Evolutionary conservation across 1,140 invertebrate species (phyloP), one percentile per base, ranked within the genome.

Genomic region (Nasonia longicornis): DNA sequence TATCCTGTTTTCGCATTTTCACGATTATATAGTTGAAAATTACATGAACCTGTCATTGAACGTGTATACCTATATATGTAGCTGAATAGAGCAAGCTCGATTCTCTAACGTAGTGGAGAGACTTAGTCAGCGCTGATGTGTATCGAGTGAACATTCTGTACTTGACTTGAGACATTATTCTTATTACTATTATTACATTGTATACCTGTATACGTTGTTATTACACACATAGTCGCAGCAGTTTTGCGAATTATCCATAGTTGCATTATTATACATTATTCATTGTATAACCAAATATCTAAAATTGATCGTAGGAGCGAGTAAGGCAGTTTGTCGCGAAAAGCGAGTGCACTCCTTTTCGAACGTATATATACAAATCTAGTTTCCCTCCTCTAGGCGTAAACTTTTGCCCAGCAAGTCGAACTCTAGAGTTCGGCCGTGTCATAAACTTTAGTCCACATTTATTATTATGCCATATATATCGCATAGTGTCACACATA

Each of bases 281-380:
- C 29, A 63, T 76, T 58, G 70, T 58, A 76, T 58, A 69, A 26
- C 75, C 29, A 70, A 81, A 20, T 74, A 74, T 48, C 63, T 63
- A 14, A 72, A 72, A 81, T 72, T 77, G 48, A 72, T 72, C 69
- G 64, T 81, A 81, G 75, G 64, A 72, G 38, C 75, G 69, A 77
- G 74, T 77, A 77, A 71, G 31, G 80, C 80, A 77, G 69, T 71
- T 81, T 76, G 75, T 81, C 80, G 80, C 52, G 48, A 66, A 77
- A 81, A 75, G 67, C 74, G 74, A 81, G 80, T 81, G 80, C 74
- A 81, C 52, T 72, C 74, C 69, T 66, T 35, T 63, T 66, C 58
- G 31, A 77, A 72, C 58, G 73, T 64, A 75, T 45, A 58, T 48
- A 48, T 48, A 16, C 16, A 71, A 52, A 75, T 63, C 26, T 80